Percentiles rank a stretch among this genome's conserved stretches.
phyloP scores from a whole-genome alignment of 2,888 invertebrate genomes.

The Temnothorax unifasciatus region DNA sequence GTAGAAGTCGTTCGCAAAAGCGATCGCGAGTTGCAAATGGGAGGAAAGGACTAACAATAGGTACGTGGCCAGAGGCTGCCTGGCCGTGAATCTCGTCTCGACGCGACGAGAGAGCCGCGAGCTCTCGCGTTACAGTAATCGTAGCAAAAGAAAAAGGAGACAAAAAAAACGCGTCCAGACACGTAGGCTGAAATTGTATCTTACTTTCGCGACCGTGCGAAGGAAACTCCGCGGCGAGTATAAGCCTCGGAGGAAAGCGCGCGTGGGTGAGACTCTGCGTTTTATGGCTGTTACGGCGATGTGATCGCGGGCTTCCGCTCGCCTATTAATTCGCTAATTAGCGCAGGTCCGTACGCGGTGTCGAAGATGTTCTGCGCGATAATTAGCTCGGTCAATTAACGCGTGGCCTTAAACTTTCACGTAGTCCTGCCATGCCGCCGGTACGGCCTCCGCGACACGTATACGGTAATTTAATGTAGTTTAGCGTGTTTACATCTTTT shows the following conservation, averaged over 20 bases:
- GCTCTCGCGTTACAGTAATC: not conserved
- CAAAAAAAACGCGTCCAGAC: not conserved
- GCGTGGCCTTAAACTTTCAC: conserved; percentile 45
- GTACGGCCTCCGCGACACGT: not conserved
- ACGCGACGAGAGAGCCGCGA: conserved; percentile 1
- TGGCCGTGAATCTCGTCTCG: not conserved
- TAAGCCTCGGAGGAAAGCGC: conserved; percentile 37
- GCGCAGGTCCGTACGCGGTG: conserved; percentile 24
- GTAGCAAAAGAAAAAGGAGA: not conserved
- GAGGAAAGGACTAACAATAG: conserved; percentile 12
- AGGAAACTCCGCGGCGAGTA: conserved; percentile 11
- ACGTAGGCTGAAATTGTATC: conserved; percentile 32
- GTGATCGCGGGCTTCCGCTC: conserved; percentile 45
- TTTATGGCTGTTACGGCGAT: conserved; percentile 45
- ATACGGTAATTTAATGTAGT: conserved; percentile 15
- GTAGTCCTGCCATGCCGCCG: not conserved
- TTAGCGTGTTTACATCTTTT: not conserved
- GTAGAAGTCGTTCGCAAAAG: conserved; percentile 19
- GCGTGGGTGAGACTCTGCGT: conserved; percentile 21
- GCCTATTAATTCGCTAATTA: conserved; percentile 51
- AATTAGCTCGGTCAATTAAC: conserved; percentile 43
- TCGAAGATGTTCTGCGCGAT: conserved; percentile 31
- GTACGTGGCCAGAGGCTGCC: not conserved
- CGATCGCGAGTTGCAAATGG: conserved; percentile 9
- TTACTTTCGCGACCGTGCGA: conserved; percentile 45